phyloP scores from a whole-genome alignment of 2,797 vertebrate species.

The Gephyroberyx darwinii region DNA sequence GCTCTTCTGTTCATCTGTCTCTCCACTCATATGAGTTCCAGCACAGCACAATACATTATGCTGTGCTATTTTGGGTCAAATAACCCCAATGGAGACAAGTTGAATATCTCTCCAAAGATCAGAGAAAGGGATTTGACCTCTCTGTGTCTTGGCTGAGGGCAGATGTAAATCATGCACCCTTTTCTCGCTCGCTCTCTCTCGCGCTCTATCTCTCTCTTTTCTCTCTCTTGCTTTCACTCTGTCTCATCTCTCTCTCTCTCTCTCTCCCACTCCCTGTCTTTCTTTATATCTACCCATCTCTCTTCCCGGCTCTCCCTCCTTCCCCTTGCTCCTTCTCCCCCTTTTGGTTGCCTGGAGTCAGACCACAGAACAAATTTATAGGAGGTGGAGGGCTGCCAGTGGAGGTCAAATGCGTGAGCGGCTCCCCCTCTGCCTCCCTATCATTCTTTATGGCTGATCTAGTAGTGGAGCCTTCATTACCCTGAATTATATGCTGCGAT shows the following conservation, averaged over 20 bases:
- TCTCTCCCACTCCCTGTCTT: conserved; percentile 14
- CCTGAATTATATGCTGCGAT: conserved; percentile 77
- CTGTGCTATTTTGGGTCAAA: conserved; percentile 20
- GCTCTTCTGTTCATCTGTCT: conserved; percentile 26
- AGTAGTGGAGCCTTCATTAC: conserved; percentile 79
- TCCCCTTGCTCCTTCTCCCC: not conserved
- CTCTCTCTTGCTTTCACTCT: not conserved
- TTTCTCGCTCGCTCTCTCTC: conserved; percentile 47
- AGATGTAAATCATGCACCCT: conserved; percentile 52
- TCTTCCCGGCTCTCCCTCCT: conserved; percentile 34
- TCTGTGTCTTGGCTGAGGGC: conserved; percentile 41
- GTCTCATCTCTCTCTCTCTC: not conserved
- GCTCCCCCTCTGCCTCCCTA: conserved; percentile 70
- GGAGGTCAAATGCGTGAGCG: conserved; percentile 73
- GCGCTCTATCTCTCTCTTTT: conserved; percentile 23
- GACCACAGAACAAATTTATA: conserved; percentile 71
- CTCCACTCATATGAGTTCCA: not conserved
- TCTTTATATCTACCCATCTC: conserved; percentile 54
- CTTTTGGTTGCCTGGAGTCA: conserved; percentile 57
- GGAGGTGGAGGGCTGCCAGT: conserved; percentile 74
- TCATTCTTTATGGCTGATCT: conserved; percentile 79
- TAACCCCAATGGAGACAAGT: conserved; percentile 29
- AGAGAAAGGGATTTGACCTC: conserved; percentile 60
- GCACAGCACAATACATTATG: not conserved
- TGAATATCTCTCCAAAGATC: conserved; percentile 57